Evolutionary conservation across 1,140 invertebrate genomes (phyloP).

Genomic region (Drosophila teissieri): DNA sequence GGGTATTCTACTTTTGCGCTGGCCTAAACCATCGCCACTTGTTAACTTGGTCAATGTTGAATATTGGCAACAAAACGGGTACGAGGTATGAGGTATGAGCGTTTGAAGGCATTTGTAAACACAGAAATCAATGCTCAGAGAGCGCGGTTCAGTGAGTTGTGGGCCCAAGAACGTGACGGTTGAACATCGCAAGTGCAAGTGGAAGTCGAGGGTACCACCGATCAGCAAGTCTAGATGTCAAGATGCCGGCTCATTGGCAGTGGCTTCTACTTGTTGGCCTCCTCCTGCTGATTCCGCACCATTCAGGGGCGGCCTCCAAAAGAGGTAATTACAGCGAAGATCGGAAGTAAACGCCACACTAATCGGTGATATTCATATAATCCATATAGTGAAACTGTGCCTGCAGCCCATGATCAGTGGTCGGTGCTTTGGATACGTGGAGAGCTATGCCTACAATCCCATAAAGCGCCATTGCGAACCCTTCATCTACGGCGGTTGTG

Average conservation of each 20-base stretch:
- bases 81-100: constrained; percentile 43
- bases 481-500: constrained; percentile 86
- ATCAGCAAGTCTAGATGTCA: constrained; percentile 13
- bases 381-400: constrained; percentile 60
- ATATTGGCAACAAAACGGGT: constrained; percentile 51
- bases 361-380: background rate
- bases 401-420: constrained; percentile 71
- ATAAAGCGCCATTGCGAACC: constrained; percentile 66
- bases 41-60: constrained; percentile 79
- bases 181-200: constrained; percentile 8
- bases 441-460: constrained; percentile 75
- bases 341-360: background rate
- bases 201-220: background rate
- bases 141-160: constrained; percentile 56
- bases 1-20: constrained; percentile 10
- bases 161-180: constrained; percentile 64
- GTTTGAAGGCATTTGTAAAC: constrained; percentile 61
- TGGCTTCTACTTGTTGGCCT: constrained; percentile 41
- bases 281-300: constrained; percentile 7
- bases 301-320: constrained; percentile 53
- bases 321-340: constrained; percentile 43
- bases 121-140: constrained; percentile 50
- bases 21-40: constrained; percentile 8
- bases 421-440: constrained; percentile 70
- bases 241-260: constrained; percentile 45